Evolutionary conservation across 2,888 invertebrate species (phyloP), one percentile per base, ranked within the genome.

Genomic region (Cantharis nigra): DNA sequence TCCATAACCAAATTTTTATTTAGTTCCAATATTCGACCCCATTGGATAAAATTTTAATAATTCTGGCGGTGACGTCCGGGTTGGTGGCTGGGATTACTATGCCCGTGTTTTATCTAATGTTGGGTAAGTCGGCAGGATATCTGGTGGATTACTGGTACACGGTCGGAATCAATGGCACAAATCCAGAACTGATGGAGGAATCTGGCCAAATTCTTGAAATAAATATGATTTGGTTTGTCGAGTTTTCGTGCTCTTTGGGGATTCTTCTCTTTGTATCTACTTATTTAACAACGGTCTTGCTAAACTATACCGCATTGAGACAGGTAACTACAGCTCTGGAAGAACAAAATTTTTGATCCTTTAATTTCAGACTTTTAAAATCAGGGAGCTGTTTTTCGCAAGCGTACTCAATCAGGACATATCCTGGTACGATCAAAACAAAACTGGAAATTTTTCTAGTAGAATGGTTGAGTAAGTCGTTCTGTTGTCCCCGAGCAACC

Each of bases 321-420:
- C 33, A 33, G 13, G 33, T 33, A 33, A 13, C 9, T 9, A 1
- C 3, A 11, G 3, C 0, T 18, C 13, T 10, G 3, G 3, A 10
- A 16, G 9, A 3, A 0, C 28, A 5, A 33, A 13, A 33, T 10
- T 33, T 33, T n/a, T 33, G 13, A 13, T 11, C 0, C 10, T 33
- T 1, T 33, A 2, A 4, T 88, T 85, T 69, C 82, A 93, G 92
- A 91, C 93, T 9, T 91, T 91, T 82, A 89, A 88, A 82, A 91
- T 94, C 80, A 89, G 95, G 69, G 91, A 92, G 78, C 89, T 90
- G 84, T 95, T 93, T 85, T 89, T 95, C 70, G 90, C 91, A 83
- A 92, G 92, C 20, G 91, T 94, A 2, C 86, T 95, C 70, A 93
- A 94, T 85, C 94, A 95, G 87, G 95, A 95, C 84, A 92, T 95